Evolutionary conservation across 2,888 invertebrate species (phyloP), one percentile per base, ranked within the genome.

Genomic region (Cantharis rustica): DNA sequence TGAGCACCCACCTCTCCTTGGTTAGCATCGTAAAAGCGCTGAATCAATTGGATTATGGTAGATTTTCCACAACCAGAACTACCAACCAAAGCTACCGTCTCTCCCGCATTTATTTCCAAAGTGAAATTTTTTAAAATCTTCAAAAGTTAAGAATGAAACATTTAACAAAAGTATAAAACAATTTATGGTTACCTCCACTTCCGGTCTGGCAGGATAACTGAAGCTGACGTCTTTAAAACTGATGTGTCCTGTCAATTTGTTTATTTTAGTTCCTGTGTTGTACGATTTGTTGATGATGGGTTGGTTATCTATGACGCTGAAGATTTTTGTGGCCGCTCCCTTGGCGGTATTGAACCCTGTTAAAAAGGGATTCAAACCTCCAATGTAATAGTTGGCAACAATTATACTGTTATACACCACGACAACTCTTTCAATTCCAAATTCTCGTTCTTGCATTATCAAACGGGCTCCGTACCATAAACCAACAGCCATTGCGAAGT

Each of bases 51-150:
- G 7, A 95, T 91, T 77, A 93, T 91, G 0, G 95, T 95, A 13
- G 93, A 93, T 88, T 95, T 95, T 68, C 95, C 95, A 84, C 93
- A 93, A 0, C 95, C 95, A 69, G 93, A 93, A 61, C 92, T 89
- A 0, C 95, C 92, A 5, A 93, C 93, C 47, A 94, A 86, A 0
- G 95, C 96, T 10, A 95, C 92, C 0, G 94, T 94, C 87, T 95
- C 91, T 0, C 95, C 95, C 5, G 91, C 90, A 68, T 91, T 89
- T 47, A 95, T 93, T 7, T 88, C 90, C 16, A 95, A 84, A 82
- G 89, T 91, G 0, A 95, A 89, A 3, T 92, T 94, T 85, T 91
- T 90, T 63, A 95, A 87, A 72, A 92, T 89, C 91, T 92, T 13
- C 13, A 31, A 31, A 26, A 10, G 26, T 20, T 2, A 10, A 26